Base-by-base conservation (phyloP, 1,140 invertebrate species). In the Calosoma granatense region DNA sequence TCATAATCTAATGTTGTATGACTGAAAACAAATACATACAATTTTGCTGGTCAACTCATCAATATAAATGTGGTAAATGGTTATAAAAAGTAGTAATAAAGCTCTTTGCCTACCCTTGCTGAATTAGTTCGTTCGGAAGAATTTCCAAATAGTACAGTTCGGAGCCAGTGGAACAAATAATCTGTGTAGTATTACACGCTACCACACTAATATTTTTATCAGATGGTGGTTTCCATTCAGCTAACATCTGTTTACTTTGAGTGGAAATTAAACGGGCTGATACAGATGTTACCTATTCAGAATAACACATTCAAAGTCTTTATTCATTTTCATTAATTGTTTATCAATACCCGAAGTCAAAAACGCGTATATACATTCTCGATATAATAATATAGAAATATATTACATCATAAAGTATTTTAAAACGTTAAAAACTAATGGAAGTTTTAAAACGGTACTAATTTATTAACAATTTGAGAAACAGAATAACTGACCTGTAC, bases 61-160 rank as follows among this genome's bases (percentile, higher is more conserved):
- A 56, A 56, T 58, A 2, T 22, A 51, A n/a, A n/a, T n/a, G 36
- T n/a, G 51, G 15, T 14, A 14, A 47, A 47, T 47, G 9, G 26
- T 36, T 36, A 36, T 6, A 36, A 36, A n/a, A n/a, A n/a, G n/a
- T n/a, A n/a, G n/a, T n/a, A n/a, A n/a, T n/a, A n/a, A n/a, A n/a
- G n/a, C n/a, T n/a, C n/a, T n/a, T n/a, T n/a, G 15, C 69, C 71
- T 72, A 83, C 75, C 78, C 78, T 67, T 83, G 84, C 47, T 82
- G 72, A 19, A 82, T 75, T 2, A 91, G 74, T 65, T 82, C 76
- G 20, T 81, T 81, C 30, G 78, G 75, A 51, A 78, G 76, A 36
- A 97, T 87, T 69, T 91, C 85, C 59, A 98, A 80, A 66, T 97
- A 97, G 73, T 87, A 96, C 0, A 98, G 68, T 61, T 89, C 84